Percentiles rank a stretch among this genome's conserved stretches.
These are phyloP conservation scores for Corydoras sp. DNA, from an alignment of 2,113 vertebrate species.

Conservation along the genomic window DNA sequence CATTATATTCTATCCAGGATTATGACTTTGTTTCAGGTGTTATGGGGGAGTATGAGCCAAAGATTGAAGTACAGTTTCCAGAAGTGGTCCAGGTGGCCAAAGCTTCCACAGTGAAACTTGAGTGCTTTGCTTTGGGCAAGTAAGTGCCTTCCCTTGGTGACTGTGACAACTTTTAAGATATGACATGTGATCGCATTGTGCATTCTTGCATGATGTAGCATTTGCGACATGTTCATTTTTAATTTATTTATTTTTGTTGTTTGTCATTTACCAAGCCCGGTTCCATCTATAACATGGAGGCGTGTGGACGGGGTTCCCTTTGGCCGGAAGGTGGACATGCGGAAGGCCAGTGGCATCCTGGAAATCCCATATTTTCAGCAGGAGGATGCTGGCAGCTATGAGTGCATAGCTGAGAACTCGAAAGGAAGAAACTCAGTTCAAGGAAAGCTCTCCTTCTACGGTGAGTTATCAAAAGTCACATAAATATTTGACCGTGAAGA, in stretches of 20 bases:
- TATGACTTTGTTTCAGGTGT: conserved; percentile 68
- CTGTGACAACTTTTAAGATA: not conserved
- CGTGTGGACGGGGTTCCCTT: conserved; percentile 79
- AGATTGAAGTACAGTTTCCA: conserved; percentile 98
- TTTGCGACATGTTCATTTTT: no score
- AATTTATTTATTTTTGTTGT: not conserved
- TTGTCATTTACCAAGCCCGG: conserved; percentile 67
- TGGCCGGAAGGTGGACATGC: conserved; percentile 79
- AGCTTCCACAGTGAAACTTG: conserved; percentile 85
- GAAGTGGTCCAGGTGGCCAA: conserved; percentile 83
- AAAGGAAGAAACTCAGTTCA: conserved; percentile 84
- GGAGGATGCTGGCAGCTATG: conserved; percentile 84
- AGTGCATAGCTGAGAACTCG: conserved; percentile 90
- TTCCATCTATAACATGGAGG: conserved; percentile 85
- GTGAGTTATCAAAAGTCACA: conserved; percentile 64
- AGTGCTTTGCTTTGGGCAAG: conserved; percentile 98
- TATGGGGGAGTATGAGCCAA: conserved; percentile 98
- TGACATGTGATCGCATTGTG: not conserved
- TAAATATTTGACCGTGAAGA: conserved; percentile 56
- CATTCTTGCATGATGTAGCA: not conserved
- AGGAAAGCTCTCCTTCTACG: conserved; percentile 90
- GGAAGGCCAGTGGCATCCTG: conserved; percentile 55
- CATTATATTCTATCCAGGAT: no score
- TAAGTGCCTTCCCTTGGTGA: conserved; percentile 63
- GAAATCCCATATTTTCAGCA: conserved; percentile 97